A percentile compares a stretch with the other conserved stretches of the same genome.
Conservation (phyloP, 2,888 invertebrate genomes). For the Acanthosoma haemorrhoidale region DNA sequence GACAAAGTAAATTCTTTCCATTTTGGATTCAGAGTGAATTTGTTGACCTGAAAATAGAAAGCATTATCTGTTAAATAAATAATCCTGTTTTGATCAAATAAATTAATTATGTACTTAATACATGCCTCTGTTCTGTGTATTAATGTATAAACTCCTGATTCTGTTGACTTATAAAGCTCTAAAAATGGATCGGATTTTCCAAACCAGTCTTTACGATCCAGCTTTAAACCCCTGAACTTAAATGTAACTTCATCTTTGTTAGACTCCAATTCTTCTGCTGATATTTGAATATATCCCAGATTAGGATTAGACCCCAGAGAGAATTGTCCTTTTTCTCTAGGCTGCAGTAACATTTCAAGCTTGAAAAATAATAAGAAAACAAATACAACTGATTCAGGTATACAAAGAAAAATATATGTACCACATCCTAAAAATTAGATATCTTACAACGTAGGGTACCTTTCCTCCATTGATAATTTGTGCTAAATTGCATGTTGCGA, state of each 20-base stretch:
- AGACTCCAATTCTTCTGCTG: constrained; percentile 46
- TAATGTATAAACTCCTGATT: constrained; percentile 48
- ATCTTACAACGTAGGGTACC: constrained; percentile 35
- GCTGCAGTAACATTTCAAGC: constrained; percentile 34
- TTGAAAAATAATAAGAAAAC: constrained; percentile 26
- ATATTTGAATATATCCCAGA: constrained; percentile 43
- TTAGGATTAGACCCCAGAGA: constrained; percentile 6
- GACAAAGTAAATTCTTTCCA: constrained; percentile 51
- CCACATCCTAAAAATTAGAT: neutral
- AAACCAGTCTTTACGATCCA: constrained; percentile 46
- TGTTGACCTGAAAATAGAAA: constrained; percentile 43
- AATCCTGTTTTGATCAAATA: neutral
- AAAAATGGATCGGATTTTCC: constrained; percentile 44
- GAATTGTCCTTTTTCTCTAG: constrained; percentile 29
- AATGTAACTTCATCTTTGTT: constrained; percentile 46
- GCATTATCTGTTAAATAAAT: neutral
- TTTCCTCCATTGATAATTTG: constrained; percentile 38
- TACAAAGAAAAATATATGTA: no score
- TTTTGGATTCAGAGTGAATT: constrained; percentile 51
- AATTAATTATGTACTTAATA: neutral
- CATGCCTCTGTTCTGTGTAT: constrained; percentile 52
- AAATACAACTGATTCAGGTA: neutral
- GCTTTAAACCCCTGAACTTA: constrained; percentile 44
- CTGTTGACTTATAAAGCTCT: constrained; percentile 48
- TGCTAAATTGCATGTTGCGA: constrained; percentile 35